Evolutionary conservation across 2,113 vertebrate species (phyloP), one percentile per base, ranked within the genome.

Genomic region (Psephotus haematonotus): DNA sequence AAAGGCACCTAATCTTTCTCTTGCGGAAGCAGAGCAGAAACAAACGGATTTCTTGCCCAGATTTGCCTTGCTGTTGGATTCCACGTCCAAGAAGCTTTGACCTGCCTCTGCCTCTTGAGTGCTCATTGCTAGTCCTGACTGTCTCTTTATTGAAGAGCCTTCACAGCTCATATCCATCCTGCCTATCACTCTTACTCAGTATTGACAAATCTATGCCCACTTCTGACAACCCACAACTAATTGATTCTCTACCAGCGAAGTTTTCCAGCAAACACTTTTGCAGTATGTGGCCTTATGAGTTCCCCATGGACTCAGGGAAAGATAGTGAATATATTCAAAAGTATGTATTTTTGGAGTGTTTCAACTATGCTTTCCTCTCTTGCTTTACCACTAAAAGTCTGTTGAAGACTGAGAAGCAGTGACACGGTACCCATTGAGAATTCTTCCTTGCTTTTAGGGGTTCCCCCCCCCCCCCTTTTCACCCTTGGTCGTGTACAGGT

Each of bases 131-230:
- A 88, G 82, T 94, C 84, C 78, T 92, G 78, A 22, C 78, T 4
- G 8, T 39, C 49, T 94, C 82, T 82, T 91, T 95, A 97, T 86
- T 90, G 95, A 94, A 90, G 94, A 96, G 49, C 95, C 75, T 96
- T 97, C 95, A 95, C 94, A 87, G 94, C 53, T 87, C 68, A 70
- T 95, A 82, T 94, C 94, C 93, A 94, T 96, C 93, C 90, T 96
- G 93, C 94, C 95, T 95, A 96, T 95, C 96, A 91, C 95, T 97
- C 90, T 64, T 94, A 82, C 70, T 87, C 57, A 55, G 53, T 96
- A 96, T 95, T 96, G 95, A 96, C 93, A 95, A 93, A 94, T 91
- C 94, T 82, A 0, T 95, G 93, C 90, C 87, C 67, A 27, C 82
- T 91, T 90, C 92, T 95, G 95, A 95, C 84, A 91, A 55, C 84